Percentiles rank a stretch among this genome's conserved stretches.
phyloP scores from a whole-genome alignment of 2,888 invertebrate genomes.

The Netelia virgata region DNA sequence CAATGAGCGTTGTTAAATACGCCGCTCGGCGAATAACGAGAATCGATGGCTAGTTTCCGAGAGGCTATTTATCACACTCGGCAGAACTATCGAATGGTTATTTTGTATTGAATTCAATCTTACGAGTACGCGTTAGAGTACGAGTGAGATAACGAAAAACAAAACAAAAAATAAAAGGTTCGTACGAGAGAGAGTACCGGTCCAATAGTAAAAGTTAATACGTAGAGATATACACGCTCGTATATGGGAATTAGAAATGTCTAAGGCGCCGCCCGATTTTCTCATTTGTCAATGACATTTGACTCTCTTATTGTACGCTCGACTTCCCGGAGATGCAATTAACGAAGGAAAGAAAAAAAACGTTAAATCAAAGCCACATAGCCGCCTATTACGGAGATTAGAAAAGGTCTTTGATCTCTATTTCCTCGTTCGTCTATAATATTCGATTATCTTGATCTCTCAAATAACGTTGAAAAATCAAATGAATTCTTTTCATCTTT shows the following conservation, averaged over 20 bases:
- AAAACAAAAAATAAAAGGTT: constrained; percentile 28
- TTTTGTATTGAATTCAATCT: constrained; percentile 47
- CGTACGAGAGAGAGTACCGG: constrained; percentile 20
- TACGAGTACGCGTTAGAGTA: constrained; percentile 31
- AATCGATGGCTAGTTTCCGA: constrained; percentile 70
- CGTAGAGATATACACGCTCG: constrained; percentile 20
- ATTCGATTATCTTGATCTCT: not conserved
- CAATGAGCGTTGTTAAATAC: constrained; percentile 60
- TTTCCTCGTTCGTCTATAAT: not conserved
- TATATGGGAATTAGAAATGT: constrained; percentile 52
- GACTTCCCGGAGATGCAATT: constrained; percentile 39
- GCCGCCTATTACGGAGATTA: not conserved
- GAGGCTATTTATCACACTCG: constrained; percentile 70
- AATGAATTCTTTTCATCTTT: not conserved
- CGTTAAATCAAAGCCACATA: constrained; percentile 19
- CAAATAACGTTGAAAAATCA: not conserved
- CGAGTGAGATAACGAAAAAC: not conserved
- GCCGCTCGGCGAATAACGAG: constrained; percentile 54
- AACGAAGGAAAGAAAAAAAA: constrained; percentile 23
- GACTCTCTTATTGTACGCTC: constrained; percentile 31
- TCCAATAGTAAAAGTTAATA: constrained; percentile 15
- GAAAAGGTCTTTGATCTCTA: not conserved
- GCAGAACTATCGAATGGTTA: constrained; percentile 49
- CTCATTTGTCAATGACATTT: constrained; percentile 61
- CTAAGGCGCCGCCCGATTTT: constrained; percentile 40